phyloP scores from a whole-genome alignment of 2,888 invertebrate species.

The Stramonita haemastoma region DNA sequence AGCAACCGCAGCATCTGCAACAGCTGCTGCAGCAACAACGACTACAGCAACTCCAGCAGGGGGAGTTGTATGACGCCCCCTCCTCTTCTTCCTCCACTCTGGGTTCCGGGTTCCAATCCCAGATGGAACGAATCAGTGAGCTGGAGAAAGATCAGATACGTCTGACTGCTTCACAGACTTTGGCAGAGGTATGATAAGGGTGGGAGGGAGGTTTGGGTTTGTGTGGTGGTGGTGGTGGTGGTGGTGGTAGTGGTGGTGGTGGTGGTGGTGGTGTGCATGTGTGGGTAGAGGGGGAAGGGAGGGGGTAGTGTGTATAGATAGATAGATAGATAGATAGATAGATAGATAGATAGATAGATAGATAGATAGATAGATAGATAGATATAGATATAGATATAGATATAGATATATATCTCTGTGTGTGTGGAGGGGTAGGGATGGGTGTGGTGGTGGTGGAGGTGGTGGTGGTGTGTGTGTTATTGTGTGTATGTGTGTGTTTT shows the following conservation, averaged over 20 bases:
- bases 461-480: no score
- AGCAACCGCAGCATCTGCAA: not conserved
- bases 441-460: no score
- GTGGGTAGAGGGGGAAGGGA: not conserved
- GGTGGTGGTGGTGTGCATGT: not conserved
- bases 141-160: slow-evolving; percentile 72
- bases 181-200: slow-evolving; percentile 68
- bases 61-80: not conserved
- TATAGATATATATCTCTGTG: no score
- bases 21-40: not conserved
- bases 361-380: no score
- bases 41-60: not conserved
- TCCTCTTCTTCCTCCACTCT: not conserved
- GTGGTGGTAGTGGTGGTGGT: not conserved
- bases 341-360: no score
- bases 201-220: not conserved
- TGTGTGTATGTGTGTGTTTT: no score
- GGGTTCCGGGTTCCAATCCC: slow-evolving; percentile 50
- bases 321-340: no score
- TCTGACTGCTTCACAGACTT: slow-evolving; percentile 72
- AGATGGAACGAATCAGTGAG: slow-evolving; percentile 69
- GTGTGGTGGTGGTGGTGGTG: not conserved
- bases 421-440: no score
- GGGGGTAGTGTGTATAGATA: not conserved
- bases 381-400: no score